A percentile compares a stretch with the other conserved stretches of the same genome.
Evolutionary conservation across 2,113 vertebrate species (phyloP).

Genomic region (Synodontis membranacea): DNA sequence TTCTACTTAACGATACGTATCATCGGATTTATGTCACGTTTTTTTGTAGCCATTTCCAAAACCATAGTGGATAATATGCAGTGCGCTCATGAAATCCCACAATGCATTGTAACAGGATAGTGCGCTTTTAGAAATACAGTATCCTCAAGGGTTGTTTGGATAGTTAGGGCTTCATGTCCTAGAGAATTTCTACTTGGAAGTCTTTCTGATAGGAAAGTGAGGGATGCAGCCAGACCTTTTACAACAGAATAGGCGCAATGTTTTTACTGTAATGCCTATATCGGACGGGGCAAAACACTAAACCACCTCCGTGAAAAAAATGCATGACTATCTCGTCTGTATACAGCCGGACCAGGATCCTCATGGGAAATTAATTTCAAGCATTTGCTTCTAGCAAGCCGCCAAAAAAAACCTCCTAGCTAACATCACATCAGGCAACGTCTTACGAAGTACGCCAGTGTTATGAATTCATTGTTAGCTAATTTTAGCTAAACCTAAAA

Average conservation of each 20-base stretch:
- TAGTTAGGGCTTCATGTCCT: neutral
- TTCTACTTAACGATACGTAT: slow-evolving; percentile 7
- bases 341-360: neutral
- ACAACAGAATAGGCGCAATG: neutral
- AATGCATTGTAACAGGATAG: neutral
- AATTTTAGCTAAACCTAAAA: neutral
- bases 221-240: neutral
- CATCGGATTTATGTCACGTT: neutral
- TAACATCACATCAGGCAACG: neutral
- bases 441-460: neutral
- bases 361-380: neutral
- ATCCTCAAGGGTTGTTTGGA: neutral
- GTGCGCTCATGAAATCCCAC: neutral
- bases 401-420: neutral
- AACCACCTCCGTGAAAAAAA: neutral
- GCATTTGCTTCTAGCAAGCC: neutral
- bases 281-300: neutral
- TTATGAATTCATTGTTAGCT: neutral
- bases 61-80: neutral
- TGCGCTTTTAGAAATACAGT: neutral
- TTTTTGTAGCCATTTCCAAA: neutral
- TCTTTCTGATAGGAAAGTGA: neutral
- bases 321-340: neutral
- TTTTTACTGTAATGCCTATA: neutral
- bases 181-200: neutral